Base-by-base conservation (phyloP, 1,140 invertebrate species). In the Agraylea sexmaculata region DNA sequence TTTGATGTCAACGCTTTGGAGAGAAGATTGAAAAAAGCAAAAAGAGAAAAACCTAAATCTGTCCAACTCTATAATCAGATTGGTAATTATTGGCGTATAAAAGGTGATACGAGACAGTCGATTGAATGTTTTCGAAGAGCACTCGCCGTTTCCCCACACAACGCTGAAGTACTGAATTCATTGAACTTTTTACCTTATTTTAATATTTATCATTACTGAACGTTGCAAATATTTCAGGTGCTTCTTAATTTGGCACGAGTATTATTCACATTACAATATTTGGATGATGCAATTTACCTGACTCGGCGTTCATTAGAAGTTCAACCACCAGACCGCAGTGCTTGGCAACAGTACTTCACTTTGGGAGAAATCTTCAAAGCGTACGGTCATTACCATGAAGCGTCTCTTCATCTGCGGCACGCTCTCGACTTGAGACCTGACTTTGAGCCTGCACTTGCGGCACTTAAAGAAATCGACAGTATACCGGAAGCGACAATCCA, bases 341-440 rank as follows among this genome's bases (percentile, higher is more conserved):
- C 86, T 0, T 91, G 87, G 87, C 78, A 86, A 52, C 86, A 90
- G 57, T 87, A 89, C 62, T 87, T 88, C 53, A 89, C 84, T 7
- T 68, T 89, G 11, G 86, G 80, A 18, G 80, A 85, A 65, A 84
- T 84, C 59, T 83, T 84, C 51, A 83, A 83, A 58, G 82, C 84
- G 3, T 87, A 87, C 55, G 85, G 85, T 43, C 82, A 87, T 58
- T 73, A 73, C 59, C 75, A 87, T 67, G 83, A 89, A 61, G 85
- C 86, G 29, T 71, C 80, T 13, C 66, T 85, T 29, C 84, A 91
- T 57, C 68, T 88, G 30, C 69, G 76, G 43, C 83, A 87, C 52
- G 78, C 83, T 11, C 59, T 89, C 20, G 82, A 87, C 54, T 60
- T 89, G 40, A 77, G 85, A 58, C 85, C 86, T 21, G 82, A 83